A percentile compares a stretch with the other conserved stretches of the same genome.
Conservation (phyloP, 2,113 vertebrate species). For the Lepus americanus region DNA sequence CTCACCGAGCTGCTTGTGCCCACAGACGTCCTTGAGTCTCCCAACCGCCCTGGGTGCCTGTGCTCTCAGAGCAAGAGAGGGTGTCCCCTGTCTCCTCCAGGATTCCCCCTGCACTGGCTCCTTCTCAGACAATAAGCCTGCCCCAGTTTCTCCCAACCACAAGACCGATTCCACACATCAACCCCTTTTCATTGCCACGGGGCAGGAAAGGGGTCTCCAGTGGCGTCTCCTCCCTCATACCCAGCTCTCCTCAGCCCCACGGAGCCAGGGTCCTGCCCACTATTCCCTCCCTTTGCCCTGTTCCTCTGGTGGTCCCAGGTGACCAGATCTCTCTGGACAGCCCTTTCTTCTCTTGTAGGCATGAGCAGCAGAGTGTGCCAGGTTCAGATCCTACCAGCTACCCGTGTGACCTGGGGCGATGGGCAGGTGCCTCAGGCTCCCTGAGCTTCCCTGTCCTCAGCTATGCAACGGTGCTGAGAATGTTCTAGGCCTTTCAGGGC, state of each 20-base stretch:
- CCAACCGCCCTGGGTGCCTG: background rate
- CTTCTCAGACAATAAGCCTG: background rate
- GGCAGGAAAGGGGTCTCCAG: background rate
- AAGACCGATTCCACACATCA: background rate
- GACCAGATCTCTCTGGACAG: background rate
- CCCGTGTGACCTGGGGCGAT: background rate
- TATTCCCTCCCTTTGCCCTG: background rate
- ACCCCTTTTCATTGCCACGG: background rate
- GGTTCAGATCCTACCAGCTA: background rate
- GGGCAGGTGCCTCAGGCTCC: background rate
- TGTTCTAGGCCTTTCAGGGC: background rate
- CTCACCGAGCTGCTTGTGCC: background rate
- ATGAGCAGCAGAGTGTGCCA: background rate
- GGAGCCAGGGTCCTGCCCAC: background rate
- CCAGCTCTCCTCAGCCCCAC: background rate
- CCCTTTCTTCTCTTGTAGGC: background rate
- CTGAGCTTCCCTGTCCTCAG: background rate
- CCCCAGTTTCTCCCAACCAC: background rate
- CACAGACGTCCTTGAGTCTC: background rate
- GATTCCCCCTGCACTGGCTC: background rate
- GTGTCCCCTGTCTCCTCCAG: background rate
- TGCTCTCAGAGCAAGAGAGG: background rate
- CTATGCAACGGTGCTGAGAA: background rate
- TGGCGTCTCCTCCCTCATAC: background rate
- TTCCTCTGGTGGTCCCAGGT: background rate